phyloP scores from a whole-genome alignment of 2,797 vertebrate species.

The Manis crassicaudata region DNA sequence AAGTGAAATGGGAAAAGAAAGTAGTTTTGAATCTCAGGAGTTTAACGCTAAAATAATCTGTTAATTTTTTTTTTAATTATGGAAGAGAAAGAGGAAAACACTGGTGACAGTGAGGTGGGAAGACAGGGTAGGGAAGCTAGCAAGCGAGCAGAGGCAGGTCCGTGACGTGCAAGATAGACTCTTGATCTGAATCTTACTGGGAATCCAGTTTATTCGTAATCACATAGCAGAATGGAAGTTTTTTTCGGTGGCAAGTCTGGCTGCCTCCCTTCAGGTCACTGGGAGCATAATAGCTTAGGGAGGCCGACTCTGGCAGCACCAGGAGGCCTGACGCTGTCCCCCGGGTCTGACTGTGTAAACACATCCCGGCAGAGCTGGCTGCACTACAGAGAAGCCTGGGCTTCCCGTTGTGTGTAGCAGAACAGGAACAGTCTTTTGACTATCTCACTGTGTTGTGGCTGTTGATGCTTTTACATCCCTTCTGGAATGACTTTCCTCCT shows the following conservation, averaged over 20 bases:
- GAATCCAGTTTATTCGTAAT: neutral
- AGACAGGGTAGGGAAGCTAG: neutral
- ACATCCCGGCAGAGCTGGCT: neutral
- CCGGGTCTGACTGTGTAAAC: neutral
- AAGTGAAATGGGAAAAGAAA: neutral
- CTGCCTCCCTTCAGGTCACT: neutral
- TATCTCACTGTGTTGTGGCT: slow-evolving; percentile 15
- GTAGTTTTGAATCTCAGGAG: slow-evolving; percentile 34
- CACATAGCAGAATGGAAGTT: neutral
- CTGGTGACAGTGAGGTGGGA: neutral
- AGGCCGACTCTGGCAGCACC: neutral
- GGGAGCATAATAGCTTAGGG: neutral
- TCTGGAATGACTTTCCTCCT: slow-evolving; percentile 19
- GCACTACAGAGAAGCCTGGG: neutral
- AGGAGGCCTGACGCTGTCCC: neutral
- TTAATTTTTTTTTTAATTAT: neutral
- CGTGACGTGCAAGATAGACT: neutral
- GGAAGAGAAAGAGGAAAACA: neutral
- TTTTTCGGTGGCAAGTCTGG: neutral
- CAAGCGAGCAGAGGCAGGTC: neutral
- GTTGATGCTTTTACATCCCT: neutral
- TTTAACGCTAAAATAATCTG: neutral
- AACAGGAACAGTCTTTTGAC: slow-evolving; percentile 9
- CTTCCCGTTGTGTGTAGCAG: neutral
- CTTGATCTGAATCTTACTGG: neutral